Evolutionary conservation across 2,888 invertebrate genomes (phyloP).

Genomic region (Drosophila basisetae): DNA sequence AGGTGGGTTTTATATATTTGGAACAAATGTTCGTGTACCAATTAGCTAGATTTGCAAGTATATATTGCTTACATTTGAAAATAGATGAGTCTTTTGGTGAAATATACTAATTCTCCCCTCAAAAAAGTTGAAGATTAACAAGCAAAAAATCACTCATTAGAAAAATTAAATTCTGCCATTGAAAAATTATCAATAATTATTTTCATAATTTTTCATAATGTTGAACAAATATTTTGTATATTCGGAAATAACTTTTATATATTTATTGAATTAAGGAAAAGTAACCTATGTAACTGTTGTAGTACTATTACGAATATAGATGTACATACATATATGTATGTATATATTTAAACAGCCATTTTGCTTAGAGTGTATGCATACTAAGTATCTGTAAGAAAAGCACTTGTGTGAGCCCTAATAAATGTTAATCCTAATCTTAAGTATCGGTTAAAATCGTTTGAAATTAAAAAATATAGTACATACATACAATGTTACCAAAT

Average conservation of each 20-base stretch:
- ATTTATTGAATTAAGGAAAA: conserved; percentile 29
- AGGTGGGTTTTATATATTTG: neutral
- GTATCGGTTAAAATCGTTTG: conserved; percentile 60
- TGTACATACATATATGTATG: conserved; percentile 4
- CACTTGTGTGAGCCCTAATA: conserved; percentile 28
- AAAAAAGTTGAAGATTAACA: neutral
- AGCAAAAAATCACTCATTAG: neutral
- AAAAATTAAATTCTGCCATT: neutral
- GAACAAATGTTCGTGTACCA: neutral
- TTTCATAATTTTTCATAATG: neutral
- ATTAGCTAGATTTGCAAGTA: neutral
- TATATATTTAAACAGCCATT: conserved; percentile 20
- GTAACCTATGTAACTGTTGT: conserved; percentile 23
- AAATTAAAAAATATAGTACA: conserved; percentile 34
- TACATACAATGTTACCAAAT: conserved; percentile 59
- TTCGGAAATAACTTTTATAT: conserved; percentile 25
- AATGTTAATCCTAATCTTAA: conserved; percentile 34
- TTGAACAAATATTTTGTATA: conserved; percentile 39
- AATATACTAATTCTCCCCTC: neutral
- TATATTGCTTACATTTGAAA: neutral
- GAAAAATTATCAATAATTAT: neutral
- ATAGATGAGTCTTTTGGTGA: neutral
- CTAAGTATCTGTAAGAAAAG: conserved; percentile 28
- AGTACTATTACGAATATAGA: conserved; percentile 13
- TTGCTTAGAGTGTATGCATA: conserved; percentile 10